Conservation (phyloP, 2,888 invertebrate species). For the Ichneumoninae sp. region DNA sequence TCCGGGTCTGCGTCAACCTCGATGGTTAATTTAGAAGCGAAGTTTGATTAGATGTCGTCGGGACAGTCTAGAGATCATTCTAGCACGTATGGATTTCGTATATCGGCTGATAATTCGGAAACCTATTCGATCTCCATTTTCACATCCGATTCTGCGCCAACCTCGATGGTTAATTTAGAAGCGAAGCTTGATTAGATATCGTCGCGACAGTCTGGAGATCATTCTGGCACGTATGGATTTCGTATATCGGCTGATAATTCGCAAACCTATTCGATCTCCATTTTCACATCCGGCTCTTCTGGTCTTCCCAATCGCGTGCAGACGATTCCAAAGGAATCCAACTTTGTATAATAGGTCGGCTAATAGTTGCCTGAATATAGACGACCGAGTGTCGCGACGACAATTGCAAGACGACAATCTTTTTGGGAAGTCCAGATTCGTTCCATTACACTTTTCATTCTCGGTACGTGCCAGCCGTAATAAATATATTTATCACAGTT, state of each 20-base stretch:
- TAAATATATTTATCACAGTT: constrained; percentile 36
- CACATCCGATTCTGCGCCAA: constrained; percentile 14
- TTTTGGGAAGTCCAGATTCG: constrained; percentile 17
- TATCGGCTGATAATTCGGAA: neutral
- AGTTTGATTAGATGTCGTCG: constrained; percentile 1
- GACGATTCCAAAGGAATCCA: neutral
- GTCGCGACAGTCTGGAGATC: neutral
- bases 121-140: neutral
- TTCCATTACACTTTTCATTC: constrained; percentile 30
- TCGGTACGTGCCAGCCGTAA: constrained; percentile 9
- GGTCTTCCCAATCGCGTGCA: neutral
- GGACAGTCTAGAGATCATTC: neutral
- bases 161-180: constrained; percentile 9
- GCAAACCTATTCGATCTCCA: neutral
- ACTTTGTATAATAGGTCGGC: neutral
- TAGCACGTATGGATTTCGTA: neutral
- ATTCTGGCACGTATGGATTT: neutral
- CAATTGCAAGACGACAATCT: neutral
- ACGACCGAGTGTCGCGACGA: neutral
- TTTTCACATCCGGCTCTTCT: constrained; percentile 4
- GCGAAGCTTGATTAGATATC: neutral
- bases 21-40: neutral
- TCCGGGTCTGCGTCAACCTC: neutral
- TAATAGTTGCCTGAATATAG: neutral
- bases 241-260: neutral